Conservation (phyloP, 2,797 vertebrate genomes). For the Cygnus olor region DNA sequence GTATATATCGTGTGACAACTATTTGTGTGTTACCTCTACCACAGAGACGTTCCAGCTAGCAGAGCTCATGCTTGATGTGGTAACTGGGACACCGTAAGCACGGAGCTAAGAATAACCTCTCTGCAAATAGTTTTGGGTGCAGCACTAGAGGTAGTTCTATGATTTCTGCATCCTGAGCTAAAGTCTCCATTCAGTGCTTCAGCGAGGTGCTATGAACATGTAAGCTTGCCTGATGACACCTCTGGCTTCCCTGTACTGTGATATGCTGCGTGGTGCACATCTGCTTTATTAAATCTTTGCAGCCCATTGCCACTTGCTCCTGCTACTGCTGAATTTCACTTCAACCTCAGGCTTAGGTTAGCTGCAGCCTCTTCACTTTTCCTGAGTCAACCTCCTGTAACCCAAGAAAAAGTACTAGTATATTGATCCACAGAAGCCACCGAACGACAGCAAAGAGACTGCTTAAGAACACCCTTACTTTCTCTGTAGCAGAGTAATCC, state of each 20-base stretch:
- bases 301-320: neutral
- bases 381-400: neutral
- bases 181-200: neutral
- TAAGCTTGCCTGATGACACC: neutral
- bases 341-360: neutral
- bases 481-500: neutral
- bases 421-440: neutral
- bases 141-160: rapidly evolving
- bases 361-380: neutral
- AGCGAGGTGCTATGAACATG: neutral
- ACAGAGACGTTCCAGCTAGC: neutral
- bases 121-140: neutral
- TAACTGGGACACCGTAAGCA: neutral
- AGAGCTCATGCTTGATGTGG: neutral
- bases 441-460: neutral
- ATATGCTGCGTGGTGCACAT: neutral
- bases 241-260: neutral
- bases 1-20: neutral
- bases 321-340: neutral
- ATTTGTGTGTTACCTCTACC: neutral
- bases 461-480: neutral
- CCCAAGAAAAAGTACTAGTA: neutral
- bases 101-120: neutral
- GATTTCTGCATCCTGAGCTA: neutral
- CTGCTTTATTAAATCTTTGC: neutral